Evolutionary conservation across 2,113 vertebrate species (phyloP), one percentile per base, ranked within the genome.

Genomic region (Saiga tatarica): DNA sequence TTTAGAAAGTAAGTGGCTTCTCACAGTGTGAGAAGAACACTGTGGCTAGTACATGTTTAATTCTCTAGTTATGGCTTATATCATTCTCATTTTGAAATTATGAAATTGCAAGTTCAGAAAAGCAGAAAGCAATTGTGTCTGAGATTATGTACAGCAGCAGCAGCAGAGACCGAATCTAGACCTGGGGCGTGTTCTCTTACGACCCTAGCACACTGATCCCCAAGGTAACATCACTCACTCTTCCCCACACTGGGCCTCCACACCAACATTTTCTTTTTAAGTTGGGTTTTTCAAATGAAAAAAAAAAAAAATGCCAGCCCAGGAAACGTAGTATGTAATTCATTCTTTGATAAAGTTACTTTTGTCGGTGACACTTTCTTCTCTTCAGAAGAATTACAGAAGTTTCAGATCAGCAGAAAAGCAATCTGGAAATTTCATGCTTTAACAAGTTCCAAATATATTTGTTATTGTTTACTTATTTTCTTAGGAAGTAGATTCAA

Each of bases 381-480:
- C 76, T 96, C 89, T 76, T 91, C 26, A 19, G 87, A 97, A 92
- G 89, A 98, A 95, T 95, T 90, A 96, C 74, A 97, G 94, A 96
- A 97, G 87, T n/a, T 95, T 95, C 89, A 86, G 62, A 97, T 97
- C 89, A 98, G 95, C 91, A 94, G 79, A 95, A 97, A 97, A 92
- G 33, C 79, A 97, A 94, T 33, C 97, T 97, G 89, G 86, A 96
- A 97, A 95, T 96, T 88, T 91, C 95, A 95, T 93, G 97, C 93
- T 96, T 98, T 97, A 96, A 95, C 91, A 95, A 95, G 93, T 87
- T 96, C 97, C 95, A 97, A 97, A 92, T 97, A 98, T 93, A 90
- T 97, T 79, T 95, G 57, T 98, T 97, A 94, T 97, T 97, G 97
- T 98, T 98, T 98, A 98, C 96, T 97, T 97, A 95, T 95, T 98